A percentile compares a stretch with the other conserved stretches of the same genome.
phyloP scores from a whole-genome alignment of 1,140 invertebrate genomes.

The Dolichoris vasculosae region DNA sequence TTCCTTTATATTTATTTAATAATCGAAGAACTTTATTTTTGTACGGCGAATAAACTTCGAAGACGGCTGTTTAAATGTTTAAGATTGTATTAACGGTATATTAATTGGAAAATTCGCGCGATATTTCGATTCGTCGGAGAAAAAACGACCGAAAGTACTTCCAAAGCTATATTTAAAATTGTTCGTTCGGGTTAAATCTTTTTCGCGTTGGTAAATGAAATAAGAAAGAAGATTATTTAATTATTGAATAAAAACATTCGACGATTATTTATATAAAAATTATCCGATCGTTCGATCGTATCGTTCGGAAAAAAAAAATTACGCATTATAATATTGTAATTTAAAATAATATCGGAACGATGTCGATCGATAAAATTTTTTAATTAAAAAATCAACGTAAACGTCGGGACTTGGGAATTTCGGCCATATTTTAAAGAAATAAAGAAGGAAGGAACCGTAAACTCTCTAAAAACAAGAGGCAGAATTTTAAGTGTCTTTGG shows the following conservation, averaged over 20 bases:
- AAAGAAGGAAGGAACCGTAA: not conserved
- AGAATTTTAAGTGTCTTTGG: not conserved
- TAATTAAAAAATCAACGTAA: not conserved
- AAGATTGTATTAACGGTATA: not conserved
- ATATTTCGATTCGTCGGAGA: not conserved
- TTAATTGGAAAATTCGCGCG: conserved; percentile 39
- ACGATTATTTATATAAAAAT: not conserved
- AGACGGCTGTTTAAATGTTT: not conserved
- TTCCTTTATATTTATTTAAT: conserved; percentile 19
- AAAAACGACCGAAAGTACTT: not conserved
- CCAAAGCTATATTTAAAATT: not conserved
- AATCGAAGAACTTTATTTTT: conserved; percentile 23
- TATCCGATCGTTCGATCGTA: too few species aligned
- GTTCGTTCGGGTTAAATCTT: not conserved
- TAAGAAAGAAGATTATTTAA: too few species aligned
- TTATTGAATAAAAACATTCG: not conserved
- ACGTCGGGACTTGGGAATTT: not conserved
- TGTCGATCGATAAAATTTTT: not conserved
- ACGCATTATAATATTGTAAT: too few species aligned
- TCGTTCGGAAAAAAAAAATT: too few species aligned
- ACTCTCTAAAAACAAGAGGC: conserved; percentile 26
- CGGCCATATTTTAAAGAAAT: not conserved
- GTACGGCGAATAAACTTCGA: not conserved
- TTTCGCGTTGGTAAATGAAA: too few species aligned
- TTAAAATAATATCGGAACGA: not conserved